Base-by-base conservation (phyloP, 2,888 invertebrate genomes). In the Orchesellides sinensis region DNA sequence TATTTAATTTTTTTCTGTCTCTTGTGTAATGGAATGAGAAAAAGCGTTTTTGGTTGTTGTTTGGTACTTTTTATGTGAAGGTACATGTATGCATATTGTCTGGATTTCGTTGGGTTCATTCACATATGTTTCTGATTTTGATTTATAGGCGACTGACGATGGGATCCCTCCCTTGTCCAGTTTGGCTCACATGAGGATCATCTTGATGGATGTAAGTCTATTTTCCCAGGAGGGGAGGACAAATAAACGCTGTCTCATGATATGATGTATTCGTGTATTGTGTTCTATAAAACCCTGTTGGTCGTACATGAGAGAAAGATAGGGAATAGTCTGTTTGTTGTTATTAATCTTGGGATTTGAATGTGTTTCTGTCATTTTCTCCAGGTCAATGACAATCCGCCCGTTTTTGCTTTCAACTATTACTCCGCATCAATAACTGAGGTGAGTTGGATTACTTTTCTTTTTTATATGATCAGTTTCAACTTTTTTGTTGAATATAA, bases 321-420 rank as follows among this genome's bases (percentile, higher is more conserved):
- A 65, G 19, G n/a, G 2, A 56, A 17, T 29, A 14, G 29, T 61
- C 10, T 65, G 52, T 52, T 25, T 35, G 65, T 54, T 47, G 21
- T 45, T 68, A 56, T 77, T 77, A 56, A 77, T 73, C 52, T 49
- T 32, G 32, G 12, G 35, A 65, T 77, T 66, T 29, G 14, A 10
- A 61, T 40, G 23, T 10, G 19, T 27, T 54, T 17, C 47, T 69
- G 40, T 75, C 14, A 59, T 59, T 40, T 69, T 65, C 17, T 23
- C n/a, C 29, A 80, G 80, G 83, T 87, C 19, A 87, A 92, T 88
- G 98, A 98, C 91, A 98, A 98, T 92, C 97, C 98, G 27, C 99
- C 99, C 10, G 96, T 96, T 19, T 99, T 99, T 90, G 94, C 91
- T 61, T 93, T 94, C 83, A 94, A 94, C 88, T 93, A 93, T 86